Conservation (phyloP, 2,888 invertebrate genomes). For the Abscondita cerata region DNA sequence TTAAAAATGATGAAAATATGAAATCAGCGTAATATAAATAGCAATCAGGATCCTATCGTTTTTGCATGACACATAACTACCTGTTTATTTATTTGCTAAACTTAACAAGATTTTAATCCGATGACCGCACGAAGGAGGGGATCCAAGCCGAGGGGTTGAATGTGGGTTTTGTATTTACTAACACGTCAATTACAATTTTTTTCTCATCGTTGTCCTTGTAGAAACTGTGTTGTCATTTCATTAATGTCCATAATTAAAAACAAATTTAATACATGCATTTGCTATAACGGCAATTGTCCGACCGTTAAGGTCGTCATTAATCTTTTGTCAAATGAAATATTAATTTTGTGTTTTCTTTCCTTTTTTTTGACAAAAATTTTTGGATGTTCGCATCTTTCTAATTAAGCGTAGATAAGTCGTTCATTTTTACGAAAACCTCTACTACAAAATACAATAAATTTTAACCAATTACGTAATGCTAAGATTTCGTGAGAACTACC, state of each 20-base stretch:
- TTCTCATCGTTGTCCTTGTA: constrained; percentile 8
- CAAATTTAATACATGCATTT: constrained; percentile 8
- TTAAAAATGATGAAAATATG: constrained; percentile 34
- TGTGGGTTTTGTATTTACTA: neutral
- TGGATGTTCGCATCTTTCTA: too few relatives aligned
- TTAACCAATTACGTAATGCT: too few relatives aligned
- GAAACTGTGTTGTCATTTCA: constrained; percentile 4
- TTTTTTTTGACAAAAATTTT: too few relatives aligned
- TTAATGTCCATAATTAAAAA: constrained; percentile 10
- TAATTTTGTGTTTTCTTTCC: neutral
- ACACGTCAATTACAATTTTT: neutral
- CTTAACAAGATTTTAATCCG: too few relatives aligned
- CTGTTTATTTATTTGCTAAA: neutral
- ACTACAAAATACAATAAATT: too few relatives aligned
- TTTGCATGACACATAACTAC: constrained; percentile 38
- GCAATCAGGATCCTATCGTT: constrained; percentile 36
- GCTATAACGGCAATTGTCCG: neutral
- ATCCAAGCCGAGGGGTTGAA: neutral
- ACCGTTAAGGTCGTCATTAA: neutral
- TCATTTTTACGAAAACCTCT: too few relatives aligned
- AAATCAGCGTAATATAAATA: constrained; percentile 42
- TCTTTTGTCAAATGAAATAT: neutral
- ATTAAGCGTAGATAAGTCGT: too few relatives aligned
- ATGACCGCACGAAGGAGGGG: neutral
- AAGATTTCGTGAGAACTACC: too few relatives aligned